phyloP scores from a whole-genome alignment of 2,797 vertebrate genomes.

The Mormyrus proboscirostris region DNA sequence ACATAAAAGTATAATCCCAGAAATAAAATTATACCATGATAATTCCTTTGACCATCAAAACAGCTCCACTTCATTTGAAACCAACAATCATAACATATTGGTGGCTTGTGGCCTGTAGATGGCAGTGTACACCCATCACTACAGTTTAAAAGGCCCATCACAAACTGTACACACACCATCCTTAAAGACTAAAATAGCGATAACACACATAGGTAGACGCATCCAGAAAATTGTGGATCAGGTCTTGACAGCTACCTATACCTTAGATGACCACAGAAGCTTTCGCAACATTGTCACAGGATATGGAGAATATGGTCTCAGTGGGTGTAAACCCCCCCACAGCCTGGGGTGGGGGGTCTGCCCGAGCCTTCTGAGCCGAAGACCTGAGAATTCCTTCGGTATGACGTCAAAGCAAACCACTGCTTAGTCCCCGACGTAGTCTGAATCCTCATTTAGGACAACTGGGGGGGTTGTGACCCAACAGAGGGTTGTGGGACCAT shows the following conservation, averaged over 20 bases:
- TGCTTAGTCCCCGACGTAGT: background rate
- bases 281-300: background rate
- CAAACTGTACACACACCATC: background rate
- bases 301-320: background rate
- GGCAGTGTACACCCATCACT: slow-evolving; percentile 2
- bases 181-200: background rate
- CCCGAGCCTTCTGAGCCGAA: background rate
- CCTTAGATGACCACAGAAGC: background rate
- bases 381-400: background rate
- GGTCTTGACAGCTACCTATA: background rate
- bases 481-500: background rate
- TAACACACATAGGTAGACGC: background rate
- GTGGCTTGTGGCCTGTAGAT: background rate
- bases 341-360: background rate
- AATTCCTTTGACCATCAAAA: background rate
- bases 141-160: background rate
- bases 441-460: background rate
- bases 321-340: background rate
- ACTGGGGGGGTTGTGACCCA: background rate
- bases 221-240: background rate
- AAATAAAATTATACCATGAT: background rate
- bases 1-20: background rate
- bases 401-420: slow-evolving; percentile 1
- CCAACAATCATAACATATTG: background rate
- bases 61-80: background rate